A percentile compares a stretch with the other conserved stretches of the same genome.
These are phyloP conservation scores for Pterocles burchelli DNA, from an alignment of 2,113 vertebrate species.

Conservation along the genomic window DNA sequence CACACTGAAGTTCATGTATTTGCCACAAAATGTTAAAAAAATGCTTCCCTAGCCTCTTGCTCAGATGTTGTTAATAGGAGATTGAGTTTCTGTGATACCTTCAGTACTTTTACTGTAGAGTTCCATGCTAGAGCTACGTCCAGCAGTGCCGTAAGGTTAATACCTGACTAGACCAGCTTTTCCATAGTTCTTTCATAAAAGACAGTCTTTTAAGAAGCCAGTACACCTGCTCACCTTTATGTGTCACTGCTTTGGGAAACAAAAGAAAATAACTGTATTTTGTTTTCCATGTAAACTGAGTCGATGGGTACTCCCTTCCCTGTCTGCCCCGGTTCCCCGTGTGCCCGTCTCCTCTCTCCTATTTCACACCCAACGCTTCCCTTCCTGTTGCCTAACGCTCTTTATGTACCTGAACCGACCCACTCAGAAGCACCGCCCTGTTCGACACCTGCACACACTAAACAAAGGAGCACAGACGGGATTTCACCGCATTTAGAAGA, in stretches of 20 bases:
- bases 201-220: not conserved
- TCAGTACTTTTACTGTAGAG: not conserved
- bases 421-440: not conserved
- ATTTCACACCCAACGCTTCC: too few relatives aligned
- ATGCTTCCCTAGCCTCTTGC: not conserved
- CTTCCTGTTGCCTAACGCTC: not conserved
- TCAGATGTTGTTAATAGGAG: not conserved
- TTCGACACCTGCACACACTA: not conserved
- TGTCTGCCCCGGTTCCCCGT: not conserved
- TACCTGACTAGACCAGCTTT: not conserved
- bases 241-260: not conserved
- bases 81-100: not conserved
- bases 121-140: not conserved
- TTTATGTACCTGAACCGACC: not conserved
- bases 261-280: not conserved
- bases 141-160: not conserved
- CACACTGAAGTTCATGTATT: not conserved
- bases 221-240: not conserved
- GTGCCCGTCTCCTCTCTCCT: too few relatives aligned
- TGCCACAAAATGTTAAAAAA: not conserved
- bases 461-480: not conserved
- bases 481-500: not conserved
- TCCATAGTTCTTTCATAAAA: not conserved
- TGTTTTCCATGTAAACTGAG: not conserved
- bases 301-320: not conserved